Evolutionary conservation across 2,797 vertebrate species (phyloP).

Genomic region (Bryconaethiops microstoma): DNA sequence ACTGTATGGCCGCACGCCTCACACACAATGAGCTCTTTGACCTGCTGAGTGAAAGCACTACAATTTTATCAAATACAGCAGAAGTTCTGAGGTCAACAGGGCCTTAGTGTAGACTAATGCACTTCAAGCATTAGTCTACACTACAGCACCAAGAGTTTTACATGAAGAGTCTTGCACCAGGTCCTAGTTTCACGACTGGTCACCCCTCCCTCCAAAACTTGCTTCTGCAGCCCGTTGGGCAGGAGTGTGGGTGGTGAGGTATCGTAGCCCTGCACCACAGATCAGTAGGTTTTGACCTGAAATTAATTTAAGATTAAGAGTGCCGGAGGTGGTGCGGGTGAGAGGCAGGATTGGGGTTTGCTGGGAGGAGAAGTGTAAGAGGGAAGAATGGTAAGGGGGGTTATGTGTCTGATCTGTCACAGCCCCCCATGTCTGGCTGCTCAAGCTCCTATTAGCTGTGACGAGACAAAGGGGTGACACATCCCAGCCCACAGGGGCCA

Average conservation of each 20-base stretch:
- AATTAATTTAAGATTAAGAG: conserved; percentile 70
- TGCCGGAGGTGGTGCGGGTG: conserved; percentile 59
- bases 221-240: conserved; percentile 52
- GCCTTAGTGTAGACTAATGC: background rate
- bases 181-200: background rate
- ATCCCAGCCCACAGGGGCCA: conserved; percentile 67
- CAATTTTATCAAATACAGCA: conserved; percentile 22
- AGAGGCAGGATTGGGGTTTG: conserved; percentile 29
- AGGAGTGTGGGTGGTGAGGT: conserved; percentile 53
- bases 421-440: conserved; percentile 73
- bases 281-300: conserved; percentile 67
- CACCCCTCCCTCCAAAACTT: conserved; percentile 50
- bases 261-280: conserved; percentile 50
- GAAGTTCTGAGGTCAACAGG: conserved; percentile 18
- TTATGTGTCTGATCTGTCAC: conserved; percentile 70
- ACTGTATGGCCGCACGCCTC: background rate
- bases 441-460: conserved; percentile 77
- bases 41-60: too few relatives aligned
- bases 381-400: conserved; percentile 45
- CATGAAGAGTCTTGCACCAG: too few relatives aligned
- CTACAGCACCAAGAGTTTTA: too few relatives aligned
- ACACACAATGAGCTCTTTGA: background rate
- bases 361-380: conserved; percentile 36
- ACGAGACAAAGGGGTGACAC: conserved; percentile 78
- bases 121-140: too few relatives aligned